These are phyloP conservation scores for Campylorhamphus procurvoides DNA, from an alignment of 2,113 vertebrate species.

Conservation along the genomic window DNA sequence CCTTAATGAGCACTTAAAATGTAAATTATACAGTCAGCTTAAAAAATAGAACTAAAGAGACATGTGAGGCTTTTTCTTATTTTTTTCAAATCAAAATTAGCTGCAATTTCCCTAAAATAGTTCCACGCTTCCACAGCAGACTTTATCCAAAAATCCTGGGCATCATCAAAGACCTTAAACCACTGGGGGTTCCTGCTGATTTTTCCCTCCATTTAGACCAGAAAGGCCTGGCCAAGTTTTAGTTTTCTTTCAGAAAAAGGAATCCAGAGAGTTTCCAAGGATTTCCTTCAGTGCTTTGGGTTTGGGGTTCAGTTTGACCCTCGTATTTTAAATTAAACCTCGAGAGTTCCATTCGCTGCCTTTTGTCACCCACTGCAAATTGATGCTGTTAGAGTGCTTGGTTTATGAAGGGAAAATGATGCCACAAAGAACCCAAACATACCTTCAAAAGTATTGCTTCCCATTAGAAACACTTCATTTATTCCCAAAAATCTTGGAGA, in stretches of 20 bases:
- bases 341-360: not conserved
- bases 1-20: slow-evolving; percentile 69
- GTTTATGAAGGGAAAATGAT: not conserved
- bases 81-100: slow-evolving; percentile 30
- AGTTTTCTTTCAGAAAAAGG: not conserved
- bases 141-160: not conserved
- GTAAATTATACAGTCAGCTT: slow-evolving; percentile 58
- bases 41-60: slow-evolving; percentile 49
- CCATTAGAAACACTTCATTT: not conserved
- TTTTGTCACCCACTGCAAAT: not conserved
- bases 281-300: not conserved
- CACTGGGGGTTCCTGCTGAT: not conserved
- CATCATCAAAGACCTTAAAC: not conserved
- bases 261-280: not conserved
- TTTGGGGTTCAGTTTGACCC: not conserved
- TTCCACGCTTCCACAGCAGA: not conserved
- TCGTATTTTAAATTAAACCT: not conserved
- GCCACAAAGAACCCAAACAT: not conserved
- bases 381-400: too few species aligned
- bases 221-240: not conserved
- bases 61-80: not conserved
- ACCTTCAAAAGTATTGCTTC: not conserved
- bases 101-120: not conserved
- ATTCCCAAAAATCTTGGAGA: not conserved
- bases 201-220: not conserved